Conservation (phyloP, 2,888 invertebrate genomes). For the Parelbella ahira region DNA sequence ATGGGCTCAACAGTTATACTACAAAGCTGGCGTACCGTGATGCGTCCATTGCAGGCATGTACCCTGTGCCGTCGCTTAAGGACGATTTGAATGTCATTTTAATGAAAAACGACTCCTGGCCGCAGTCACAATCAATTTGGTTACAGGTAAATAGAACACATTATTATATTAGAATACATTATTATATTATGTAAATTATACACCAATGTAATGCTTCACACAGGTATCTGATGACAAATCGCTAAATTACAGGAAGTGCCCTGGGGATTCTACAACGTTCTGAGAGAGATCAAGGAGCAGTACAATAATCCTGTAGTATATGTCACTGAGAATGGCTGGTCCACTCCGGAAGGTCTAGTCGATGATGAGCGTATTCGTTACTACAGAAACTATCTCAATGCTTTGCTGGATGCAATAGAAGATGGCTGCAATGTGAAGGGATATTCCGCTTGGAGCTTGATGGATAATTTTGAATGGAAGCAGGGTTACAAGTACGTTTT, state of each 20-base stretch:
- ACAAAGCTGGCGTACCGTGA: conserved; percentile 62
- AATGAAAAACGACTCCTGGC: conserved; percentile 51
- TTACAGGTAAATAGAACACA: conserved; percentile 42
- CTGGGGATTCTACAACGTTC: conserved; percentile 79
- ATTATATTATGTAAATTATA: too few relatives aligned
- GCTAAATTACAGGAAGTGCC: conserved; percentile 68
- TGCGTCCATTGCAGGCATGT: conserved; percentile 56
- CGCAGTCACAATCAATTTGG: conserved; percentile 49
- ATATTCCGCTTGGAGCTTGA: conserved; percentile 82
- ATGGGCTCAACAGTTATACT: conserved; percentile 84
- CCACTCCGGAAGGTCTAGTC: conserved; percentile 62
- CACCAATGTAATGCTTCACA: too few relatives aligned
- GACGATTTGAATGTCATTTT: conserved; percentile 56
- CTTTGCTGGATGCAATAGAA: conserved; percentile 65
- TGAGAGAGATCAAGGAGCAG: conserved; percentile 68
- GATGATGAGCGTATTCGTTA: conserved; percentile 72
- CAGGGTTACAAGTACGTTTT: conserved; percentile 76
- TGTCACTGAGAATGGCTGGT: conserved; percentile 82
- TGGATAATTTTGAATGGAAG: conserved; percentile 85
- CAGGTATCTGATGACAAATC: background rate
- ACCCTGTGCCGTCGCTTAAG: conserved; percentile 53
- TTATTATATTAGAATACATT: too few relatives aligned
- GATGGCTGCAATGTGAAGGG: conserved; percentile 71
- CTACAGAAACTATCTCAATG: conserved; percentile 60
- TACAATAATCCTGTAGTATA: conserved; percentile 80